These are phyloP conservation scores for Amphilophus citrinellus DNA, from an alignment of 2,113 vertebrate genomes.

Conservation along the genomic window DNA sequence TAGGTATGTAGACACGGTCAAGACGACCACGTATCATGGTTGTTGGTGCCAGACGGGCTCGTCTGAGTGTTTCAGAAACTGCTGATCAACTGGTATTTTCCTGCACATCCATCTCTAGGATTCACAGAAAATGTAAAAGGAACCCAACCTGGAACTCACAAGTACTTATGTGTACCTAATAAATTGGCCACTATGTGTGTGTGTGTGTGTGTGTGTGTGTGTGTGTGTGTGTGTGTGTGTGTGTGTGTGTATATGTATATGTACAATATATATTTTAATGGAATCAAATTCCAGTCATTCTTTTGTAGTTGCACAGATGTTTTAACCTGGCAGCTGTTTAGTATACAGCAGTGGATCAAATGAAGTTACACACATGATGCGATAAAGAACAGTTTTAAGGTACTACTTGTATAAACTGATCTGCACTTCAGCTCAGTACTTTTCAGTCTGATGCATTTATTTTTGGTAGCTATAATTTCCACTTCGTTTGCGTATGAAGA, in stretches of 20 bases:
- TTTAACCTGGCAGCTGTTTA: background rate
- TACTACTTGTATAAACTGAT: no score
- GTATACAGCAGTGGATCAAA: background rate
- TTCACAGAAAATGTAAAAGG: no score
- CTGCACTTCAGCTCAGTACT: background rate
- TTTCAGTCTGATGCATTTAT: background rate
- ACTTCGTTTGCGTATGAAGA: background rate
- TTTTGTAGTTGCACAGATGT: background rate
- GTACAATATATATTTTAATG: background rate
- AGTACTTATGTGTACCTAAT: no score
- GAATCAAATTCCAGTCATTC: background rate
- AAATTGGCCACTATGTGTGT: no score
- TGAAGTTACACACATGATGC: background rate
- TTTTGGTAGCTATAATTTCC: background rate
- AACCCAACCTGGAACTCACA: no score
- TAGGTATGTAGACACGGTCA: background rate
- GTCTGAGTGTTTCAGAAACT: no score
- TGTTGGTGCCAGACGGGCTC: no score
- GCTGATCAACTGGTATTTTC: no score
- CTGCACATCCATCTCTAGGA: no score
- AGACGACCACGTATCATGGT: background rate
- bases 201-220: no score
- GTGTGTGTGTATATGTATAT: no score
- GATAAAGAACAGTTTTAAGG: background rate
- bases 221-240: no score